phyloP scores from a whole-genome alignment of 2,113 vertebrate species.

The Gymnorhina tibicen region DNA sequence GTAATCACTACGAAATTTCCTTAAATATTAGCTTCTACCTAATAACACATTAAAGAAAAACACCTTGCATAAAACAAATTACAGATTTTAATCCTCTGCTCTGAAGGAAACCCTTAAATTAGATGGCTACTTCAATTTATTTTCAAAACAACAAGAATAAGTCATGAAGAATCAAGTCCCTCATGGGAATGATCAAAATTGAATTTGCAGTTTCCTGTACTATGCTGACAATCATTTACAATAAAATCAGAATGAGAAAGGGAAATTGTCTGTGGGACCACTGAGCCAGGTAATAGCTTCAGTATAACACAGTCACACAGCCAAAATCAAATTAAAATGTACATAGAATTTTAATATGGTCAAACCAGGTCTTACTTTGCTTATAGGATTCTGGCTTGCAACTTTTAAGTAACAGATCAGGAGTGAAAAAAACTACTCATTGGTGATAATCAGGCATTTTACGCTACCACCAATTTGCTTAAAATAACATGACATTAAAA shows the following conservation, averaged over 20 bases:
- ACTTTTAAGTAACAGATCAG: not conserved
- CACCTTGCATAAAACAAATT: not conserved
- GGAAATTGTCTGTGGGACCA: conserved; percentile 66
- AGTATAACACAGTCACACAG: conserved; percentile 56
- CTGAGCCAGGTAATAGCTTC: conserved; percentile 70
- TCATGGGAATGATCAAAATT: conserved; percentile 49
- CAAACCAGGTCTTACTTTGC: conserved; percentile 39
- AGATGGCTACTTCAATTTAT: not conserved
- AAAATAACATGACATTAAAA: not conserved
- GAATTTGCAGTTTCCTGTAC: conserved; percentile 48
- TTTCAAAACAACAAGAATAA: conserved; percentile 11
- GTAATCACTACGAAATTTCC: not conserved
- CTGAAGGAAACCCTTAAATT: conserved; percentile 4
- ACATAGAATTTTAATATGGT: conserved; percentile 62
- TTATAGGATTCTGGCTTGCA: not conserved
- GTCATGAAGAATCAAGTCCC: conserved; percentile 1
- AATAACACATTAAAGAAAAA: conserved; percentile 15
- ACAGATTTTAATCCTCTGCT: not conserved
- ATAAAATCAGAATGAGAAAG: conserved; percentile 65
- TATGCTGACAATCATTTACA: conserved; percentile 61
- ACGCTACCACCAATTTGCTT: not conserved
- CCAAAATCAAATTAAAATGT: conserved; percentile 69
- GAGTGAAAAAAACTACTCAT: not conserved
- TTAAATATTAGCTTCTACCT: conserved; percentile 7
- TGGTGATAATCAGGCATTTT: not conserved